Evolutionary conservation across 2,113 vertebrate species (phyloP).

Genomic region (Ancistrus triradiatus): DNA sequence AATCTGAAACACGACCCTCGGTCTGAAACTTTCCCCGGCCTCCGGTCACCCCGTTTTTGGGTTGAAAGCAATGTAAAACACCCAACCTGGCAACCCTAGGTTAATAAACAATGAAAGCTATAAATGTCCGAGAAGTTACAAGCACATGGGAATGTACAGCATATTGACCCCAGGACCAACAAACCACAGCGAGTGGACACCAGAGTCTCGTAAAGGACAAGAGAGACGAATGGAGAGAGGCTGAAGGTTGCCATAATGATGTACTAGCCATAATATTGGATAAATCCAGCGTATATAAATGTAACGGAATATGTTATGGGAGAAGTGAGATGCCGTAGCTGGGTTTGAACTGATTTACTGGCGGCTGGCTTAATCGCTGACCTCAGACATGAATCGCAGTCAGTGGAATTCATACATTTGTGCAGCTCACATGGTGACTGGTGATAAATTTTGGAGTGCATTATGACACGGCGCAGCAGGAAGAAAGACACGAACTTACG

Average conservation of each 20-base stretch:
- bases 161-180: slow-evolving; percentile 38
- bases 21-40: slow-evolving; percentile 49
- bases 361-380: background rate
- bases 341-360: slow-evolving; percentile 22
- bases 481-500: background rate
- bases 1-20: slow-evolving; percentile 61
- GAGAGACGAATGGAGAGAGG: slow-evolving; percentile 7
- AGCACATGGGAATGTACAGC: slow-evolving; percentile 22
- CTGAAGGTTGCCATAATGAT: slow-evolving; percentile 22
- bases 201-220: slow-evolving; percentile 16
- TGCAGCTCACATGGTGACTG: background rate
- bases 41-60: slow-evolving; percentile 50
- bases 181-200: slow-evolving; percentile 7
- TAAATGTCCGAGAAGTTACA: slow-evolving; percentile 55
- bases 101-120: slow-evolving; percentile 51
- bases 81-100: slow-evolving; percentile 40
- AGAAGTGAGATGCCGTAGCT: slow-evolving; percentile 4
- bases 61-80: slow-evolving; percentile 35
- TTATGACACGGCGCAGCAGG: background rate
- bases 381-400: slow-evolving; percentile 15
- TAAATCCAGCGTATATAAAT: too few species aligned
- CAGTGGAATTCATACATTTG: background rate
- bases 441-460: background rate
- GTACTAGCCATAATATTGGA: slow-evolving; percentile 2
- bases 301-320: slow-evolving; percentile 28